Evolutionary conservation across 2,888 invertebrate genomes (phyloP).

Genomic region (Zaprionus lineosus): DNA sequence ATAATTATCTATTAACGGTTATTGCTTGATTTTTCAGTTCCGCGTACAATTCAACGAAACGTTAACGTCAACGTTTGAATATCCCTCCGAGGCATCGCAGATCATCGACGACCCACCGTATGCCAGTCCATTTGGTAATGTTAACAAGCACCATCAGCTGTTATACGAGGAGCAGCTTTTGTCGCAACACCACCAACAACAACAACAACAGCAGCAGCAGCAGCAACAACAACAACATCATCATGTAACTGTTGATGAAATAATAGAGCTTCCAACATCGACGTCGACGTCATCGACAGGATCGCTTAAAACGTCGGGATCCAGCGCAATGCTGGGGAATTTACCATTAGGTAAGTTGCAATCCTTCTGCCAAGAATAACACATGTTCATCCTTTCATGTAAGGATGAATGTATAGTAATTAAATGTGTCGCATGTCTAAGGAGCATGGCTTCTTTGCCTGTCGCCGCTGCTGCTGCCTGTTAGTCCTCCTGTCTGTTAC

Average conservation of each 20-base stretch:
- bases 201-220: conserved; percentile 40
- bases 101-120: conserved; percentile 86
- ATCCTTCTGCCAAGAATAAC: conserved; percentile 2
- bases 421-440: neutral
- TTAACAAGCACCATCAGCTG: conserved; percentile 66
- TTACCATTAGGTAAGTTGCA: conserved; percentile 81
- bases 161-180: conserved; percentile 67
- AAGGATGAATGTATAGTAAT: neutral
- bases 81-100: conserved; percentile 94
- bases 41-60: conserved; percentile 95
- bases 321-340: conserved; percentile 81
- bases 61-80: conserved; percentile 94
- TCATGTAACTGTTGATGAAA: conserved; percentile 81
- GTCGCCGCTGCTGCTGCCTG: conserved; percentile 19
- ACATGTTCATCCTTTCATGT: conserved; percentile 9
- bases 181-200: conserved; percentile 52
- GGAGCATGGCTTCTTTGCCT: neutral
- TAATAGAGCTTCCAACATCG: conserved; percentile 81
- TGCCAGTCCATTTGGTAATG: conserved; percentile 72
- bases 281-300: conserved; percentile 36
- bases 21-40: conserved; percentile 85
- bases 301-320: conserved; percentile 55
- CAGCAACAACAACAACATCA: conserved; percentile 71
- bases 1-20: no score
- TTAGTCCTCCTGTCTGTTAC: conserved; percentile 19